Base-by-base conservation (phyloP, 2,797 vertebrate genomes). In the Lindbergichthys nudifrons region DNA sequence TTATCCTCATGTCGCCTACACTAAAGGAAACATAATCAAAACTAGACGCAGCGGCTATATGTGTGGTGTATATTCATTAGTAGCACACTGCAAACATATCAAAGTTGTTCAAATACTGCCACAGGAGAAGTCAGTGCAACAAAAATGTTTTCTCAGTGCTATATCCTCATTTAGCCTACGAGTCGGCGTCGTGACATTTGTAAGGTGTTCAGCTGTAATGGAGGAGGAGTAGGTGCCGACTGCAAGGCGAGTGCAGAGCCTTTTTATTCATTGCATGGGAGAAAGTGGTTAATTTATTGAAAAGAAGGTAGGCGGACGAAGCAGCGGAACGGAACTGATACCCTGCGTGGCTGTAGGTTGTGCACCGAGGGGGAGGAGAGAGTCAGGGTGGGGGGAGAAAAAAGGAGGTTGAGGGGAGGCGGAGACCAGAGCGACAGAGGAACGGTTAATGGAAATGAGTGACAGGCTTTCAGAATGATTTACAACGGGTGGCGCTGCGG, bases 401-500 rank as follows among this genome's bases (percentile, higher is more conserved):
- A 83, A 58, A 62, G 80, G 80, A 85, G 87, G 92, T 82, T 82
- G 90, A 91, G 89, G 88, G 32, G 90, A 90, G 92, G 93, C 87
- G 93, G 91, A 89, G 93, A 93, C 90, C 93, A 91, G 89, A 88
- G 92, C 87, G 81, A 92, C 86, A 94, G 94, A 93, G 90, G 95
- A 97, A 95, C 96, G 95, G 96, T 98, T 99, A 99, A 98, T 95
- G 92, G 95, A 96, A 95, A 96, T 99, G 98, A 99, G 96, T 99
- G 98, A 98, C 98, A 98, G 95, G 95, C 96, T 97, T 97, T 98
- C 96, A 94, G 96, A 97, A 97, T 99, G 97, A 98, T 99, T 99
- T 99, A 99, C 97, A 99, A 97, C 96, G 95, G 93, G 94, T 95
- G 96, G 97, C 96, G 96, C 97, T 94, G 96, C 96, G 95, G 97